Conservation (phyloP, 1,140 invertebrate genomes). For the Gryllus bimaculatus region DNA sequence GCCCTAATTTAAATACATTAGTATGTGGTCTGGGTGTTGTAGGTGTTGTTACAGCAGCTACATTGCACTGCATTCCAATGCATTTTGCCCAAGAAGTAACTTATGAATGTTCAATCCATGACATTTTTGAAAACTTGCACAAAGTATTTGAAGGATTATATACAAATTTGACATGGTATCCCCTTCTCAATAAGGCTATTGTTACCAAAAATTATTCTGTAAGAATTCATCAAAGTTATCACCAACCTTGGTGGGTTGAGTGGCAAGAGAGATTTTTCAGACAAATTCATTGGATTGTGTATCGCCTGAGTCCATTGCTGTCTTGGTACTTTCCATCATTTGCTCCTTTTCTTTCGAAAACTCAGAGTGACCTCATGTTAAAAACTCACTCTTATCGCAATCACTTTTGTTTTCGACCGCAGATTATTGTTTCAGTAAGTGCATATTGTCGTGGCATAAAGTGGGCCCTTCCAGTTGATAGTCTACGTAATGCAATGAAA, state of each 20-base stretch:
- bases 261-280: conserved; percentile 15
- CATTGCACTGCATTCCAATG: conserved; percentile 15
- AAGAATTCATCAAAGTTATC: conserved; percentile 8
- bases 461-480: conserved; percentile 17
- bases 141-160: conserved; percentile 13
- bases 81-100: conserved; percentile 17
- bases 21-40: conserved; percentile 19
- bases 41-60: conserved; percentile 16
- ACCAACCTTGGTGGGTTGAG: conserved; percentile 19
- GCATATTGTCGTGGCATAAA: conserved; percentile 17
- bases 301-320: conserved; percentile 11
- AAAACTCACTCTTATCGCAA: conserved; percentile 9
- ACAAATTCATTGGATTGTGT: conserved; percentile 9
- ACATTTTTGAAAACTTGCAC: conserved; percentile 10
- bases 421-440: conserved; percentile 2
- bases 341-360: conserved; percentile 7
- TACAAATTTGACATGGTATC: conserved; percentile 19
- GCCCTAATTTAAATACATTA: conserved; percentile 11
- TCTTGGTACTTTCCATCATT: conserved; percentile 18
- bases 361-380: conserved; percentile 12
- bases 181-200: conserved; percentile 18
- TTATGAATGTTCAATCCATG: conserved; percentile 14
- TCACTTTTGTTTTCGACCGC: conserved; percentile 15
- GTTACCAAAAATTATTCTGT: conserved; percentile 10
- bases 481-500: neutral